Conservation (phyloP, 2,888 invertebrate species). For the Pandemis corylana region DNA sequence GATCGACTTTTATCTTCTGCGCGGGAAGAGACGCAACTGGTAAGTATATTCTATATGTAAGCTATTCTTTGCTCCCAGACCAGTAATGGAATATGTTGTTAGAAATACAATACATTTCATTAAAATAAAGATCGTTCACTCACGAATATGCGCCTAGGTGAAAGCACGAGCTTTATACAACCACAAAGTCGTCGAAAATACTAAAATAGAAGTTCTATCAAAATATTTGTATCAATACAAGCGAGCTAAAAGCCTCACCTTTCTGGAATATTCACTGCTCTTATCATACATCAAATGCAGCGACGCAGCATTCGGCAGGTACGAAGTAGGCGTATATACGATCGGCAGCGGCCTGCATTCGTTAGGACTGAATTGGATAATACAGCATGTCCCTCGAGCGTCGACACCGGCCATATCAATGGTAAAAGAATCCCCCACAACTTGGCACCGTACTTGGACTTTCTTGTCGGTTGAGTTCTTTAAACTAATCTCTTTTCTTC, state of each 20-base stretch:
- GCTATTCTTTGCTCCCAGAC: too few species aligned
- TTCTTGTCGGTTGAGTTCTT: slow-evolving; percentile 70
- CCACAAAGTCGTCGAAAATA: too few species aligned
- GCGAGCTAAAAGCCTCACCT: slow-evolving; percentile 53
- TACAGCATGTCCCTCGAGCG: slow-evolving; percentile 58
- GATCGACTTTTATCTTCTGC: too few species aligned
- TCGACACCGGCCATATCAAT: slow-evolving; percentile 70
- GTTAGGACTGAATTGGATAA: slow-evolving; percentile 65
- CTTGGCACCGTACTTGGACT: slow-evolving; percentile 68
- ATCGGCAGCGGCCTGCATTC: slow-evolving; percentile 70
- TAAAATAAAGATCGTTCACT: too few species aligned
- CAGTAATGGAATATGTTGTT: too few species aligned
- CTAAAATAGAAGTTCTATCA: not conserved
- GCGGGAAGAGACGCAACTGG: too few species aligned
- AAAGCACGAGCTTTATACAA: too few species aligned
- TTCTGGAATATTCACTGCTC: slow-evolving; percentile 67
- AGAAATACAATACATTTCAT: too few species aligned
- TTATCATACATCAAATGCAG: slow-evolving; percentile 70
- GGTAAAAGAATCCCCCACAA: slow-evolving; percentile 72
- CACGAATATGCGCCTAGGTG: too few species aligned
- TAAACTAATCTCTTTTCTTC: slow-evolving; percentile 72
- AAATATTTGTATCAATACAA: not conserved
- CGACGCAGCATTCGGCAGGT: slow-evolving; percentile 60
- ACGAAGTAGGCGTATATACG: slow-evolving; percentile 62
- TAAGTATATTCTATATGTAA: too few species aligned